phyloP scores from a whole-genome alignment of 2,888 invertebrate genomes.

The Noctua janthe region DNA sequence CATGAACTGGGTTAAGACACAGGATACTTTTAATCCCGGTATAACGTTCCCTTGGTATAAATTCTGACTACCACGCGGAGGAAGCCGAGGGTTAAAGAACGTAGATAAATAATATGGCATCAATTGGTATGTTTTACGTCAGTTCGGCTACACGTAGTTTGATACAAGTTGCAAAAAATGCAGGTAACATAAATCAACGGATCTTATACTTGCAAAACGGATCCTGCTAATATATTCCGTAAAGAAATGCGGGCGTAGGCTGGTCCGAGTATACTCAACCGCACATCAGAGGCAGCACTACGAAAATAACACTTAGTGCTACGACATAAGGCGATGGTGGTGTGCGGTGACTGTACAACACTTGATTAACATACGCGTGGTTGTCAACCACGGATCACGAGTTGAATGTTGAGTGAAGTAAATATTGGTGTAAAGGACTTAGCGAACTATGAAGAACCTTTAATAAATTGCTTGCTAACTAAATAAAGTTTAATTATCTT shows the following conservation, averaged over 20 bases:
- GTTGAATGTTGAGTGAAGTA: conserved; percentile 39
- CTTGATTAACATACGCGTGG: conserved; percentile 39
- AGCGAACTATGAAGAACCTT: neutral
- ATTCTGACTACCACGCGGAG: neutral
- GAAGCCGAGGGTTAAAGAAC: neutral
- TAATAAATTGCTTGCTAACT: conserved; percentile 1
- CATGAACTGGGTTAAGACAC: neutral
- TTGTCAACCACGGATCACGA: conserved; percentile 30
- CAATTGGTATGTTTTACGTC: neutral
- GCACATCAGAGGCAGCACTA: neutral
- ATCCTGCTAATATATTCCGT: conserved; percentile 46
- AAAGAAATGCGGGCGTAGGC: conserved; percentile 48
- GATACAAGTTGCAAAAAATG: conserved; percentile 25
- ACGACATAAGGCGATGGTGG: neutral
- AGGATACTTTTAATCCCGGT: neutral
- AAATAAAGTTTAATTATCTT: conserved; percentile 4
- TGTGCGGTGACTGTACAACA: neutral
- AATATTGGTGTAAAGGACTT: conserved; percentile 4
- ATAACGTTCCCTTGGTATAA: neutral
- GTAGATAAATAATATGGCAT: neutral
- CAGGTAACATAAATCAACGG: conserved; percentile 16
- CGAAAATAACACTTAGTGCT: neutral
- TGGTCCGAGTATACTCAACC: conserved; percentile 5
- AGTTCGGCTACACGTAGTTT: neutral
- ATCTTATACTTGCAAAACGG: conserved; percentile 37